Conservation (phyloP, 2,888 invertebrate species). For the Coenonympha arcania region DNA sequence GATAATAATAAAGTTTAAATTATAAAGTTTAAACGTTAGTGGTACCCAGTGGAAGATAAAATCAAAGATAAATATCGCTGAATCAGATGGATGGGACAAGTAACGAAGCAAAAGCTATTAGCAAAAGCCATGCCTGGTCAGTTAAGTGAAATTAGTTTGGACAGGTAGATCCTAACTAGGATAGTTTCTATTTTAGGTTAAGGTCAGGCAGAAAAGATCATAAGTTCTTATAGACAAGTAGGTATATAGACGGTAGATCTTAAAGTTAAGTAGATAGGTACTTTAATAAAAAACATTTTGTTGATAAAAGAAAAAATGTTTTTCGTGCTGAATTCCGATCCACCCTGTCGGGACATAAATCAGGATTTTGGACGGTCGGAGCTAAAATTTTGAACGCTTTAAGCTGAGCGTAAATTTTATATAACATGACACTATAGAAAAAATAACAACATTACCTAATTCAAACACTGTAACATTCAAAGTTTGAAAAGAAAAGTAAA, state of each 20-base stretch:
- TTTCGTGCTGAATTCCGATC: slow-evolving; percentile 46
- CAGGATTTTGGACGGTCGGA: slow-evolving; percentile 79
- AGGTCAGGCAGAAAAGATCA: background rate
- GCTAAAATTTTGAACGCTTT: slow-evolving; percentile 75
- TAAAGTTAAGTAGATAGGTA: background rate
- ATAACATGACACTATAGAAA: slow-evolving; percentile 67
- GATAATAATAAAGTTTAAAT: too few species aligned
- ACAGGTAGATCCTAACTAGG: too few species aligned
- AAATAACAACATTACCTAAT: slow-evolving; percentile 49
- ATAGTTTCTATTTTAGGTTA: too few species aligned
- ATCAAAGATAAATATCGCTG: too few species aligned
- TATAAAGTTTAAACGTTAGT: too few species aligned
- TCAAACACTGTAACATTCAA: slow-evolving; percentile 29
- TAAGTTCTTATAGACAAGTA: background rate
- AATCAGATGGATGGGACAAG: too few species aligned
- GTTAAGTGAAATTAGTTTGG: too few species aligned
- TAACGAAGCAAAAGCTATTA: too few species aligned
- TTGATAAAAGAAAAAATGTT: slow-evolving; percentile 22
- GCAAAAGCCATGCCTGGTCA: too few species aligned
- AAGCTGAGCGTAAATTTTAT: slow-evolving; percentile 71
- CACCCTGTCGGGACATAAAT: slow-evolving; percentile 71
- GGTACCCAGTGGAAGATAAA: too few species aligned
- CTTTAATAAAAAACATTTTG: background rate
- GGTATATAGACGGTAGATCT: background rate
- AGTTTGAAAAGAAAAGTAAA: background rate